Percentiles rank a stretch among this genome's conserved stretches.
These are phyloP conservation scores for Drosophila eugracilis DNA, from an alignment of 1,140 invertebrate species.

Conservation along the genomic window DNA sequence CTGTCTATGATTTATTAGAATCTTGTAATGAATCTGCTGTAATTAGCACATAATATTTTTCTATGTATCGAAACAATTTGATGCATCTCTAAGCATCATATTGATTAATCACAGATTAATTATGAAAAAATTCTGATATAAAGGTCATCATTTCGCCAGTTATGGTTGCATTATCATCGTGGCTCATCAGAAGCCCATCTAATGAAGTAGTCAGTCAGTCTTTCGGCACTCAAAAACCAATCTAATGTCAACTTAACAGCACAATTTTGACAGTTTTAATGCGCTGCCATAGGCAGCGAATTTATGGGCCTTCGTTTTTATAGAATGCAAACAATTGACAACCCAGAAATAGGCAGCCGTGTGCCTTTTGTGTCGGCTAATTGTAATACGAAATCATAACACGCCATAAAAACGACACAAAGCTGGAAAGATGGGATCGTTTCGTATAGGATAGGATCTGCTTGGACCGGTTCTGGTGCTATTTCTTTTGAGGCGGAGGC, in stretches of 20 bases:
- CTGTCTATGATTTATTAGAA: too few relatives aligned
- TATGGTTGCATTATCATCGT: neutral
- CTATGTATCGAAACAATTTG: too few relatives aligned
- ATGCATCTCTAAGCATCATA: too few relatives aligned
- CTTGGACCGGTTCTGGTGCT: slow-evolving; percentile 45
- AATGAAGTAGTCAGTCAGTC: slow-evolving; percentile 66
- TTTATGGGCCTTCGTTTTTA: slow-evolving; percentile 41
- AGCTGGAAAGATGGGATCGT: slow-evolving; percentile 45
- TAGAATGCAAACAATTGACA: slow-evolving; percentile 50
- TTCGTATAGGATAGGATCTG: slow-evolving; percentile 8
- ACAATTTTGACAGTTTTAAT: slow-evolving; percentile 78
- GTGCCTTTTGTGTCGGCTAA: slow-evolving; percentile 77
- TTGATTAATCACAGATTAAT: neutral
- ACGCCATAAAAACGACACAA: slow-evolving; percentile 80
- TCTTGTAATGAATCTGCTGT: too few relatives aligned
- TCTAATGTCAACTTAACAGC: slow-evolving; percentile 70
- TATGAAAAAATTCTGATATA: neutral
- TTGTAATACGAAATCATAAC: slow-evolving; percentile 82
- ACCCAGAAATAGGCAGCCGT: slow-evolving; percentile 56
- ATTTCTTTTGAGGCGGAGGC: slow-evolving; percentile 1
- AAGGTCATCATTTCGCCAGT: neutral
- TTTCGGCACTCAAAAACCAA: slow-evolving; percentile 8
- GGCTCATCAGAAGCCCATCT: slow-evolving; percentile 23
- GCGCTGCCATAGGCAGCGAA: slow-evolving; percentile 42
- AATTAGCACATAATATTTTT: too few relatives aligned